Conservation (phyloP, 2,113 vertebrate genomes). For the Leptocoma aspasia region DNA sequence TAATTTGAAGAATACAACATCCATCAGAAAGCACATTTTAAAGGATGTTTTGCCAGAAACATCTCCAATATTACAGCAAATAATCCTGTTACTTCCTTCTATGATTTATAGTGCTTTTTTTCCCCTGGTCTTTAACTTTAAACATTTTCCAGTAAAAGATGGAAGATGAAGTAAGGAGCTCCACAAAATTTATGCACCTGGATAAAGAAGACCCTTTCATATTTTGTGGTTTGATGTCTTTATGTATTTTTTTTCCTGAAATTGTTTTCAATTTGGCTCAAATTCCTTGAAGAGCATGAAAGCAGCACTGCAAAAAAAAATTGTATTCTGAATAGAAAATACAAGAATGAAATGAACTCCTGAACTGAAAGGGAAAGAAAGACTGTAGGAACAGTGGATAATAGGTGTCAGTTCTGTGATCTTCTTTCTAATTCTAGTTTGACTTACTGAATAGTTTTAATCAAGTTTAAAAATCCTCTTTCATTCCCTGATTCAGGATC, state of each 20-base stretch:
- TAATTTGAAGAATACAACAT: constrained; percentile 18
- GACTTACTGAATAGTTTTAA: background rate
- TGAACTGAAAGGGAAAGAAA: background rate
- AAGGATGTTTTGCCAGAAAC: constrained; percentile 10
- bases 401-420: background rate
- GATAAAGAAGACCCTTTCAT: background rate
- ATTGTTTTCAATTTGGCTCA: background rate
- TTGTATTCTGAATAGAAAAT: background rate
- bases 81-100: constrained; percentile 3
- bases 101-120: background rate
- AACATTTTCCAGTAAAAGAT: background rate
- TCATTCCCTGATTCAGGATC: background rate
- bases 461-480: background rate
- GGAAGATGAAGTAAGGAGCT: background rate
- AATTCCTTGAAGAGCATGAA: background rate
- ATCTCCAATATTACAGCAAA: background rate
- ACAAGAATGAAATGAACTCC: background rate
- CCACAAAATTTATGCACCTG: background rate
- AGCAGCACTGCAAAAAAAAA: background rate
- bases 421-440: background rate
- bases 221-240: background rate
- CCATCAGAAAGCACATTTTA: background rate
- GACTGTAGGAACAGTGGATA: background rate
- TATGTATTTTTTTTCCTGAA: background rate
- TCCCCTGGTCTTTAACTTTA: background rate